Evolutionary conservation across 2,888 invertebrate species (phyloP), one percentile per base, ranked within the genome.

Genomic region (Eilema caniola): DNA sequence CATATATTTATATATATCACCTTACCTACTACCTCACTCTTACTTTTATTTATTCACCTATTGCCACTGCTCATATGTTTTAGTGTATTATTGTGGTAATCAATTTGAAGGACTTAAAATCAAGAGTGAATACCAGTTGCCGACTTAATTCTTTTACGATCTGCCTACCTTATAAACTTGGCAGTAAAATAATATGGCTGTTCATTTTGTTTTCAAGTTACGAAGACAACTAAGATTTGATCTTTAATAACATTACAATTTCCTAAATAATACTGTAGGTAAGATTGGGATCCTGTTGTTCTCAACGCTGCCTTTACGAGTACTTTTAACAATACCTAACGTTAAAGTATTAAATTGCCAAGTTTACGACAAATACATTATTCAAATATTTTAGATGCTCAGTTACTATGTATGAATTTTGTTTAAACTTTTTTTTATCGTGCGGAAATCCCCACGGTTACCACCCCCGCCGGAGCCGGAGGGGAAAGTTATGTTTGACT

Each of bases 321-420:
- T 23, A 37, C 20, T 47, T 5, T 24, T 47, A 47, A 16, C 8
- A 47, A 47, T 47, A n/a, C n/a, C n/a, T n/a, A 47, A 47, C 16
- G 25, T 23, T 24, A 16, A 66, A 62, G 66, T 62, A 41, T 66
- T 74, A 74, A 78, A 75, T 24, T 67, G 24, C 61, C 53, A 59
- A 73, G 23, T 73, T 77, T 71, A 73, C 67, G 56, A 67, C 67
- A 25, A 20, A 47, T 47, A 25, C 33, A 41, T 47, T 28, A 63
- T n/a, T 25, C 28, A 47, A 20, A 24, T 8, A 25, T 59, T 24
- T 14, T 33, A 59, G 57, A 16, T 23, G 10, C n/a, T n/a, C n/a
- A n/a, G n/a, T n/a, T n/a, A n/a, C n/a, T n/a, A n/a, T n/a, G n/a
- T n/a, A n/a, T n/a, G n/a, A n/a, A n/a, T n/a, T n/a, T n/a, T n/a